phyloP scores from a whole-genome alignment of 2,113 vertebrate species.

The Struthio camelus region DNA sequence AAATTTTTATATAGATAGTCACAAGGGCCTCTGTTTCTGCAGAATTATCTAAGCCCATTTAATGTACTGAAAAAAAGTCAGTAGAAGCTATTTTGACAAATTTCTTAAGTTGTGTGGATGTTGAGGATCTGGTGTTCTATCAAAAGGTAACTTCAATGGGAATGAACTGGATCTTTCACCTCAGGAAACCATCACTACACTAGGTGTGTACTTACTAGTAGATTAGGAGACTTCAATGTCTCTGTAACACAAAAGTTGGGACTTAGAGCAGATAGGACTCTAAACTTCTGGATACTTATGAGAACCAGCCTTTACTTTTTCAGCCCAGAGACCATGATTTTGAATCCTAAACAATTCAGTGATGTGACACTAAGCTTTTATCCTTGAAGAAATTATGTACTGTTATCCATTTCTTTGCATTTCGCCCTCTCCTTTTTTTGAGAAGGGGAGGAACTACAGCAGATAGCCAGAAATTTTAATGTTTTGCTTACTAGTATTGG shows the following conservation, averaged over 20 bases:
- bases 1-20: background rate
- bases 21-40: background rate
- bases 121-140: background rate
- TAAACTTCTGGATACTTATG: background rate
- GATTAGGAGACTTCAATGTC: background rate
- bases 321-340: background rate
- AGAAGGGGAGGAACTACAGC: background rate
- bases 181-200: rapidly evolving
- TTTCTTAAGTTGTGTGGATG: background rate
- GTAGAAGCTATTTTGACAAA: background rate
- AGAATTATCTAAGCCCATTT: background rate
- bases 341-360: background rate
- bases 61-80: background rate
- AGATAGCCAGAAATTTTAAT: background rate
- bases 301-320: background rate
- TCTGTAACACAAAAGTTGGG: background rate
- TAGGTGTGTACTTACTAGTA: background rate
- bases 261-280: background rate
- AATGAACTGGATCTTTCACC: background rate
- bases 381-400: background rate
- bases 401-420: background rate
- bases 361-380: background rate
- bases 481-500: background rate
- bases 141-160: background rate
- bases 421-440: background rate